phyloP scores from a whole-genome alignment of 2,797 vertebrate species.

The Danio choprae region DNA sequence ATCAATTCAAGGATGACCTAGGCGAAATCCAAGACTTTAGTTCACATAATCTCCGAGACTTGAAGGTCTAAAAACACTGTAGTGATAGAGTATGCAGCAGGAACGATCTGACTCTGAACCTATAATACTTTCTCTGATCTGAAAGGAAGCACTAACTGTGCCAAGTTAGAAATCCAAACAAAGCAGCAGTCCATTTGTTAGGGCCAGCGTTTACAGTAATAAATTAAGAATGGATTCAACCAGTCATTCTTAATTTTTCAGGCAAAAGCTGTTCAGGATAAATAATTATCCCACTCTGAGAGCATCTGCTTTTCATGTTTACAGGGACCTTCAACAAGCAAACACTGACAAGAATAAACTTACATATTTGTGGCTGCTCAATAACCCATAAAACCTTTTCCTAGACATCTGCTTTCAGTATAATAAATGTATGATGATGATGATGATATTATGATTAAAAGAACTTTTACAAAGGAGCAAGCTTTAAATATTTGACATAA shows the following conservation, averaged over 20 bases:
- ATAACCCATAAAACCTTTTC: conserved; percentile 22
- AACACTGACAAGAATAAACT: background rate
- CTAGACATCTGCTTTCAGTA: conserved; percentile 3
- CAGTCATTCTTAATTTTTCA: conserved; percentile 6
- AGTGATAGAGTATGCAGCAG: conserved; percentile 32
- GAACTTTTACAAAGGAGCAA: conserved; percentile 29
- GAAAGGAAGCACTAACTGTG: conserved; percentile 18
- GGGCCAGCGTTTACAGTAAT: background rate
- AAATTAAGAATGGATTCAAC: conserved; percentile 5
- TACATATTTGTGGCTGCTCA: conserved; percentile 9
- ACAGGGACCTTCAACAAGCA: background rate
- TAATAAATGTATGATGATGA: conserved; percentile 23
- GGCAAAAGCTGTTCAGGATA: conserved; percentile 10
- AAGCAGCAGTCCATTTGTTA: background rate
- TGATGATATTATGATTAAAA: conserved; percentile 40
- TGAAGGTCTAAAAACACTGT: conserved; percentile 14
- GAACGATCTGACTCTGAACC: conserved; percentile 4
- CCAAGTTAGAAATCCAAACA: conserved; percentile 27
- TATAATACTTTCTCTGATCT: conserved; percentile 9
- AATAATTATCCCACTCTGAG: background rate
- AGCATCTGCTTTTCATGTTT: conserved; percentile 6
- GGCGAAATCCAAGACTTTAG: conserved; percentile 14
- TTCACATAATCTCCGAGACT: conserved; percentile 7
- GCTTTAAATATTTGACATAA: conserved; percentile 41
- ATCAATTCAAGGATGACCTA: background rate